Base-by-base conservation (phyloP, 2,888 invertebrate genomes). In the Eupithecia abbreviata region DNA sequence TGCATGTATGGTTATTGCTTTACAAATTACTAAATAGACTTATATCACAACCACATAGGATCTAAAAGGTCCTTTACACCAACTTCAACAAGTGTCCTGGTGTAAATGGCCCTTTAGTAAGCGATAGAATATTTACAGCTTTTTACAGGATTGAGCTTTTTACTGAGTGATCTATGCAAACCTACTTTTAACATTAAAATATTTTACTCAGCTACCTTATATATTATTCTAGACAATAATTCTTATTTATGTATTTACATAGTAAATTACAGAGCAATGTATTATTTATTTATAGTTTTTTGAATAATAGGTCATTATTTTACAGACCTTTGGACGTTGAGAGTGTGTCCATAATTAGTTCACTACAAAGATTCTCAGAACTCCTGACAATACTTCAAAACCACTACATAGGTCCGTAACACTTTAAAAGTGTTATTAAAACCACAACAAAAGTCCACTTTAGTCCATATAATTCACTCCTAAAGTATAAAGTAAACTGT, bases 31-130 rank as follows among this genome's bases (percentile, higher is more conserved):
- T 47, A 62, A 49, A 75, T 82, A 84, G 77, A 79, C 77, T 79
- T 83, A 82, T 67, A 71, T 90, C 90, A 90, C 90, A 90, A 90
- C 90, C 90, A 86, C 85, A 85, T 80, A 86, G 85, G 82, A 82
- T 83, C 69, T 69, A 69, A 47, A 69, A 30, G 12, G 18, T 13
- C 69, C 5, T 49, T 69, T 49, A 49, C 69, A 69, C 13, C 47
- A 49, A 2, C 43, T n/a, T 43, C 43, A 66, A 42, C 42, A 43
- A 43, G 15, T 42, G n/a, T 66, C n/a, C 9, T 47, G 47, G 47
- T 69, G 69, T 69, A 69, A 30, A 69, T 45, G 47, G 47, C 18
- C 45, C 69, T 47, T 49, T 30, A 69, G 47, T 30, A 78, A 76
- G 78, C 78, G 69, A 76, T 13, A 75, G 67, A 55, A 45, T 75